phyloP scores from a whole-genome alignment of 1,140 invertebrate species.

The Zeugodacus cucurbitae region DNA sequence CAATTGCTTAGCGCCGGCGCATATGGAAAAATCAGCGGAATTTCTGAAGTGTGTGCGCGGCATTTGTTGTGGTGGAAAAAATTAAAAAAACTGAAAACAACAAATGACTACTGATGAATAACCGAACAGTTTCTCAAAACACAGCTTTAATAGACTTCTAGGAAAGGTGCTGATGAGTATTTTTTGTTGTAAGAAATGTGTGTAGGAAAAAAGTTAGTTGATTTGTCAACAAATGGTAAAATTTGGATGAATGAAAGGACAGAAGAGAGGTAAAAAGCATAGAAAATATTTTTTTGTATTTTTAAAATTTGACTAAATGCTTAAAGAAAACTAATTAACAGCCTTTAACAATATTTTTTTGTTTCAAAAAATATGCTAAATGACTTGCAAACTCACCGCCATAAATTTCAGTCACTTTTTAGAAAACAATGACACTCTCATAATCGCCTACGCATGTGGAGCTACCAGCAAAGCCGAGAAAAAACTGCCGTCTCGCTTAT shows the following conservation, averaged over 20 bases:
- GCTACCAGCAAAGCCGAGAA: no score
- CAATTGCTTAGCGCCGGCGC: background rate
- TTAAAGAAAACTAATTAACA: background rate
- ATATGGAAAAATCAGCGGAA: background rate
- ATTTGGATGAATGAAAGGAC: no score
- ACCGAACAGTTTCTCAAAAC: background rate
- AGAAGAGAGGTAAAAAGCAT: no score
- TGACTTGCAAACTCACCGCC: background rate
- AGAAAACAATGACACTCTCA: background rate
- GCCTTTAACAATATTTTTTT: background rate
- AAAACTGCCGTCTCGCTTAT: no score
- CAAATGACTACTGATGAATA: background rate
- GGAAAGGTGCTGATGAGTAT: background rate
- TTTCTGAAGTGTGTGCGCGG: background rate
- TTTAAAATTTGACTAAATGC: no score
- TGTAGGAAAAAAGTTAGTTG: background rate
- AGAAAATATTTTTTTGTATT: no score
- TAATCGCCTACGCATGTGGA: background rate
- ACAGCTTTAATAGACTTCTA: background rate
- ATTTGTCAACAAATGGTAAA: no score
- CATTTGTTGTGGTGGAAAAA: background rate
- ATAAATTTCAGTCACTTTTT: background rate
- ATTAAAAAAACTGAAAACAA: background rate
- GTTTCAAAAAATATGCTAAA: background rate
- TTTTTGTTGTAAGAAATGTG: background rate